These are phyloP conservation scores for Brachionus manjavacas DNA, from an alignment of 1,140 invertebrate species.

Conservation along the genomic window DNA sequence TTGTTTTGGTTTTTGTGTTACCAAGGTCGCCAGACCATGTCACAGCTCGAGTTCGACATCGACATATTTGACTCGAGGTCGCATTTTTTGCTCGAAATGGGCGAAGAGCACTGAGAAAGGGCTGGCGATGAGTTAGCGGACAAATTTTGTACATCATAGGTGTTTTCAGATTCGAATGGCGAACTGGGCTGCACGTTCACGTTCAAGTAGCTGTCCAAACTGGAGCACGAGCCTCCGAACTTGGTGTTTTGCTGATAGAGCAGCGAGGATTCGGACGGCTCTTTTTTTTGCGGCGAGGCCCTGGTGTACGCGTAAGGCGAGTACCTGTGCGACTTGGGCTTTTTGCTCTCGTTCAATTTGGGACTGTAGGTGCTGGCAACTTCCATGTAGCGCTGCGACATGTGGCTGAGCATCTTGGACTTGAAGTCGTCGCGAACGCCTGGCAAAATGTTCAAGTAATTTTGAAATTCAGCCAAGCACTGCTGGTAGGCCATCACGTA, in stretches of 20 bases:
- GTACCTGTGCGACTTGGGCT: neutral
- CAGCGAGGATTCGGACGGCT: neutral
- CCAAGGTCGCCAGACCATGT: slow-evolving; percentile 20
- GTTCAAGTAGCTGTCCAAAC: slow-evolving; percentile 1
- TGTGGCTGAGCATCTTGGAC: neutral
- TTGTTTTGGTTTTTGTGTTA: neutral
- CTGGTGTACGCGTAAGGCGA: neutral
- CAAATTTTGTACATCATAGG: slow-evolving; percentile 24
- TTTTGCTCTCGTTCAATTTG: neutral
- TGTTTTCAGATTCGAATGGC: neutral
- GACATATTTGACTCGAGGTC: neutral
- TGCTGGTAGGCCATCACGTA: slow-evolving; percentile 28
- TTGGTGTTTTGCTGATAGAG: neutral
- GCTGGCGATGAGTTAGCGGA: slow-evolving; percentile 12
- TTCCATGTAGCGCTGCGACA: slow-evolving; percentile 12
- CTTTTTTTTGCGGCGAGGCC: neutral
- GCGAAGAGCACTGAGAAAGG: neutral
- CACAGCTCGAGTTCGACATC: slow-evolving; percentile 9
- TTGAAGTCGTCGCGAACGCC: slow-evolving; percentile 17
- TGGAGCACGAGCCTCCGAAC: slow-evolving; percentile 17
- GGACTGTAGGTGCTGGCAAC: neutral
- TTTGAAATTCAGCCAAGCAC: slow-evolving; percentile 32
- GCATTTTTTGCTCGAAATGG: neutral
- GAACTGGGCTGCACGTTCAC: neutral
- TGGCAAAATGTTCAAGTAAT: slow-evolving; percentile 18